Conservation (phyloP, 2,888 invertebrate genomes). For the Girardia tigrina region DNA sequence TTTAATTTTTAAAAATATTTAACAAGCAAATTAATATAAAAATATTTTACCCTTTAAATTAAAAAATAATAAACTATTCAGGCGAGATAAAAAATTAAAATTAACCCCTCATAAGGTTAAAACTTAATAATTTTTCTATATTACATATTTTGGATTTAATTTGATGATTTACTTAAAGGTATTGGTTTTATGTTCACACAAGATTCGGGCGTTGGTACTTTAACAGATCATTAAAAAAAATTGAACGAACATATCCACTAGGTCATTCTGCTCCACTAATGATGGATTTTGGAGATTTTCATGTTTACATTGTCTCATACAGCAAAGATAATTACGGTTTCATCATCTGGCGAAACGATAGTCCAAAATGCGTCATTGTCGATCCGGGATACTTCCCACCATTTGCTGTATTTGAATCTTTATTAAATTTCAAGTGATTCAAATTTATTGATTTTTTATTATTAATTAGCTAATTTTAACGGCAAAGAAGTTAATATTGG, state of each 20-base stretch:
- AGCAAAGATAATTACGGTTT: background rate
- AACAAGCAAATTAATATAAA: too few species aligned
- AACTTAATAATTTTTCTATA: background rate
- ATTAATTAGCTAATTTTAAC: background rate
- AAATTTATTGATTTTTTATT: background rate
- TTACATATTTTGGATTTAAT: background rate
- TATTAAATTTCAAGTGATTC: background rate
- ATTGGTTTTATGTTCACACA: background rate
- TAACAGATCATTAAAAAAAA: background rate
- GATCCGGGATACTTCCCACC: background rate
- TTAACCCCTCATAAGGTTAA: too few species aligned
- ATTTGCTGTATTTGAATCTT: background rate
- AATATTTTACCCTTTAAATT: too few species aligned
- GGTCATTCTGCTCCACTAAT: background rate
- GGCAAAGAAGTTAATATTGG: background rate
- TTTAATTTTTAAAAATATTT: too few species aligned
- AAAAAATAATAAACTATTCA: too few species aligned
- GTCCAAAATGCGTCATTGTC: background rate
- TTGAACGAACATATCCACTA: background rate
- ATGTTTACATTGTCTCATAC: background rate
- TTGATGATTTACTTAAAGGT: background rate
- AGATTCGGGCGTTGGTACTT: constrained; percentile 19
- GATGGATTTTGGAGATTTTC: background rate
- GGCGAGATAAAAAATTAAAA: too few species aligned
- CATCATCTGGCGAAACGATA: background rate